Conservation (phyloP, 2,797 vertebrate genomes). For the Glossophaga mutica region DNA sequence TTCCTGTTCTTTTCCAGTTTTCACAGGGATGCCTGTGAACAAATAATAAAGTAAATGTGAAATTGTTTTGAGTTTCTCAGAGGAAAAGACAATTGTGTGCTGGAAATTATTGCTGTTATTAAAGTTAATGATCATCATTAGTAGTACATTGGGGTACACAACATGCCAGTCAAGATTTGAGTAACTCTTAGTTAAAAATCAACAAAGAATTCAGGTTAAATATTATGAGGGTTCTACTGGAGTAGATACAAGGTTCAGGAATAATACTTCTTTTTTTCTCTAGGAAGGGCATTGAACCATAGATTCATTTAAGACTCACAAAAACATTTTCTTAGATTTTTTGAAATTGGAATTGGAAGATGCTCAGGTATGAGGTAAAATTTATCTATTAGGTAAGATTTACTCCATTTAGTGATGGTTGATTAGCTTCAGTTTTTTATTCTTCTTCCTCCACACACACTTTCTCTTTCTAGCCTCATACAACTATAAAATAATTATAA, state of each 20-base stretch:
- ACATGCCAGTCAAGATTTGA: neutral
- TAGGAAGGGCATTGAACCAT: neutral
- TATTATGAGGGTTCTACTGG: neutral
- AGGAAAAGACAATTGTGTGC: neutral
- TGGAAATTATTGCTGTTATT: slow-evolving; percentile 37
- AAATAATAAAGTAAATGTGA: slow-evolving; percentile 8
- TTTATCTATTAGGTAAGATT: neutral
- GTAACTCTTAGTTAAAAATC: neutral
- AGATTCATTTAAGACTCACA: neutral
- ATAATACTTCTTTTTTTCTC: neutral
- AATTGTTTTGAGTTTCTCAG: slow-evolving; percentile 29
- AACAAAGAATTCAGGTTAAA: slow-evolving; percentile 16
- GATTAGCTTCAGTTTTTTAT: neutral
- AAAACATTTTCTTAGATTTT: neutral
- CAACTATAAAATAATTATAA: neutral
- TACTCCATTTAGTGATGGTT: neutral
- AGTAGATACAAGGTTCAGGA: neutral
- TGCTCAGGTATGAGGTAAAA: neutral
- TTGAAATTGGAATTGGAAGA: neutral
- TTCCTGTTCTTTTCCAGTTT: slow-evolving; percentile 45
- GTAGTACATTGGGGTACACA: neutral
- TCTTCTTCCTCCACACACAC: accelerated
- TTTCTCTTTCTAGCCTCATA: neutral
- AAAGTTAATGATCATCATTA: slow-evolving; percentile 39
- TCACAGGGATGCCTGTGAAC: slow-evolving; percentile 28